Conservation (phyloP, 1,140 invertebrate genomes). For the Maniola jurtina region DNA sequence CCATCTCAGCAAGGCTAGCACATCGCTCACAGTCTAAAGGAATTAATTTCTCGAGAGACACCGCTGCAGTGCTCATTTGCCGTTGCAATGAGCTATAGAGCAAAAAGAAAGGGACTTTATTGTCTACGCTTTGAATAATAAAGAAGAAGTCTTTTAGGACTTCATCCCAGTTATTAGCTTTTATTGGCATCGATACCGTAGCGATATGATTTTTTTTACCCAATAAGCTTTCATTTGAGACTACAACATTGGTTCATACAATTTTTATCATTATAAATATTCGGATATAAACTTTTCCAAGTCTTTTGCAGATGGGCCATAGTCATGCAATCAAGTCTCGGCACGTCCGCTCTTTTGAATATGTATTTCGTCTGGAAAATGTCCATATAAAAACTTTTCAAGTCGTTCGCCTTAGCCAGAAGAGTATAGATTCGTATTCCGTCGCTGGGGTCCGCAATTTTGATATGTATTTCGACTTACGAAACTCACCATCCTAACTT, state of each 20-base stretch:
- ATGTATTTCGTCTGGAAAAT: too few relatives aligned
- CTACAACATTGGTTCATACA: too few relatives aligned
- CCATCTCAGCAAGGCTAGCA: conserved; percentile 10
- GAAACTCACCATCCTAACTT: background rate
- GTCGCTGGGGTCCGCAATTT: background rate
- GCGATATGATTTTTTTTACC: background rate
- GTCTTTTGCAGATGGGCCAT: background rate
- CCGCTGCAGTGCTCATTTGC: conserved; percentile 19
- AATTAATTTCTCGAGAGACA: conserved; percentile 34
- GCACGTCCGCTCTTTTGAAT: background rate
- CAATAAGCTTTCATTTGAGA: too few relatives aligned
- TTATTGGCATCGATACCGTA: background rate
- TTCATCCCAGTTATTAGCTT: background rate
- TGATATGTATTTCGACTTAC: background rate
- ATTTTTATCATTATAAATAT: too few relatives aligned
- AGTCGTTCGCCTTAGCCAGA: background rate
- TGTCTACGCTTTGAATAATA: background rate
- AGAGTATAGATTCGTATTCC: background rate
- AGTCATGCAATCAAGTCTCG: background rate
- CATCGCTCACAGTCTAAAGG: conserved; percentile 22
- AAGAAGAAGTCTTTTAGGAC: background rate
- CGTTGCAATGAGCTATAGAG: background rate
- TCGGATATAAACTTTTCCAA: too few relatives aligned
- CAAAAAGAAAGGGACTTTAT: background rate
- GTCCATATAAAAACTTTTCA: background rate